These are phyloP conservation scores for Teinopalpus imperialis DNA, from an alignment of 2,888 invertebrate genomes.

Conservation along the genomic window DNA sequence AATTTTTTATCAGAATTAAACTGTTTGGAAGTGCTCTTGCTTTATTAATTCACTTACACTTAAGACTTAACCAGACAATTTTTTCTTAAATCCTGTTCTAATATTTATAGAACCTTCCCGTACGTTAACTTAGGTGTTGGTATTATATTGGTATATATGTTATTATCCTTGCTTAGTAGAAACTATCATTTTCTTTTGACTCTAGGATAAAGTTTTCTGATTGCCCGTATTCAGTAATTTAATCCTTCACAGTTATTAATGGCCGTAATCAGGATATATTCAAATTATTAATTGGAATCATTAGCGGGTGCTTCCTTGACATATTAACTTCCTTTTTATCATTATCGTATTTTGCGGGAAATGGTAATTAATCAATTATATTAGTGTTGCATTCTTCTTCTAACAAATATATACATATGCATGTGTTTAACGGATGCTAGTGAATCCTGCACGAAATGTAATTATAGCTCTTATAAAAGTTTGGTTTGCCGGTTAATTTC, in stretches of 20 bases:
- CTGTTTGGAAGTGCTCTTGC: too few species aligned
- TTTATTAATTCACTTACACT: too few species aligned
- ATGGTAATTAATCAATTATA: not conserved
- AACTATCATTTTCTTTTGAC: not conserved
- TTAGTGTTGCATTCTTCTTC: slow-evolving; percentile 12
- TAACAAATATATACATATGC: not conserved
- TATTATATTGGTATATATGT: too few species aligned
- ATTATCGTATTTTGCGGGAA: not conserved
- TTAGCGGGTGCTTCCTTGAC: not conserved
- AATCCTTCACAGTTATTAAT: too few species aligned
- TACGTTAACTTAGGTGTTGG: too few species aligned
- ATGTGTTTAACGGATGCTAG: slow-evolving; percentile 5
- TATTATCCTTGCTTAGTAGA: too few species aligned
- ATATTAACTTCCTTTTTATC: slow-evolving; percentile 2
- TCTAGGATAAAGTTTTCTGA: too few species aligned
- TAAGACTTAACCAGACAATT: too few species aligned
- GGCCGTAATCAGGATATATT: slow-evolving; percentile 19
- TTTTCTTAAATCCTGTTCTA: too few species aligned
- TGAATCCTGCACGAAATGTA: slow-evolving; percentile 14
- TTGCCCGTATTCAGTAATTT: not conserved
- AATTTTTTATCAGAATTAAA: too few species aligned
- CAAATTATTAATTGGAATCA: slow-evolving; percentile 4
- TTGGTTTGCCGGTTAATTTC: too few species aligned
- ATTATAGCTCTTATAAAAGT: not conserved
- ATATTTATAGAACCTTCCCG: too few species aligned